phyloP scores from a whole-genome alignment of 2,888 invertebrate genomes.

The Caenorhabditis afra region DNA sequence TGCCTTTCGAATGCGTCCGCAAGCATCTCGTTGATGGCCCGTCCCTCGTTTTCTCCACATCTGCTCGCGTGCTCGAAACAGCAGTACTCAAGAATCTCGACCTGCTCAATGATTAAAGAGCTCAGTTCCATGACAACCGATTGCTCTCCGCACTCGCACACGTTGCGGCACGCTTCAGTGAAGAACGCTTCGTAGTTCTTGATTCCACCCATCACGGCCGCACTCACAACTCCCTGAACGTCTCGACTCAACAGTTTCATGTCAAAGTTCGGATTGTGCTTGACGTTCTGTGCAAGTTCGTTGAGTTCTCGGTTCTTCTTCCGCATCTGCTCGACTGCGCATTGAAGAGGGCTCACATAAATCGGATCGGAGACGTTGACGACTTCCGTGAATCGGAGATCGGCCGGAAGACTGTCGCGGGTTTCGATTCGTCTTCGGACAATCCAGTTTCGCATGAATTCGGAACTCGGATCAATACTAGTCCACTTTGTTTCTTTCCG shows the following conservation, averaged over 20 bases:
- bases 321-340: slow-evolving; percentile 65
- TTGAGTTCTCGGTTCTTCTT: slow-evolving; percentile 62
- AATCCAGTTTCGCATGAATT: slow-evolving; percentile 71
- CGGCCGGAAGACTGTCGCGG: slow-evolving; percentile 50
- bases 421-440: slow-evolving; percentile 58
- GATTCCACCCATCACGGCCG: slow-evolving; percentile 67
- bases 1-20: slow-evolving; percentile 70
- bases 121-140: slow-evolving; percentile 62
- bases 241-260: slow-evolving; percentile 67
- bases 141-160: slow-evolving; percentile 69
- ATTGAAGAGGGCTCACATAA: slow-evolving; percentile 52
- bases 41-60: slow-evolving; percentile 48
- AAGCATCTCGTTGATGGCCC: slow-evolving; percentile 68
- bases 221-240: slow-evolving; percentile 74
- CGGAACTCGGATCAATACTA: slow-evolving; percentile 61
- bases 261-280: slow-evolving; percentile 52
- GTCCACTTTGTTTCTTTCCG: slow-evolving; percentile 75
- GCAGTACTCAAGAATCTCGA: slow-evolving; percentile 75
- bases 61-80: slow-evolving; percentile 70
- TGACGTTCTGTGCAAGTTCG: slow-evolving; percentile 32
- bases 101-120: slow-evolving; percentile 71
- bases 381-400: slow-evolving; percentile 61
- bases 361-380: slow-evolving; percentile 48
- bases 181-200: slow-evolving; percentile 75
- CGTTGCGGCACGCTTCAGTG: slow-evolving; percentile 65